Conservation (phyloP, 2,888 invertebrate species). For the Clanis bilineata region DNA sequence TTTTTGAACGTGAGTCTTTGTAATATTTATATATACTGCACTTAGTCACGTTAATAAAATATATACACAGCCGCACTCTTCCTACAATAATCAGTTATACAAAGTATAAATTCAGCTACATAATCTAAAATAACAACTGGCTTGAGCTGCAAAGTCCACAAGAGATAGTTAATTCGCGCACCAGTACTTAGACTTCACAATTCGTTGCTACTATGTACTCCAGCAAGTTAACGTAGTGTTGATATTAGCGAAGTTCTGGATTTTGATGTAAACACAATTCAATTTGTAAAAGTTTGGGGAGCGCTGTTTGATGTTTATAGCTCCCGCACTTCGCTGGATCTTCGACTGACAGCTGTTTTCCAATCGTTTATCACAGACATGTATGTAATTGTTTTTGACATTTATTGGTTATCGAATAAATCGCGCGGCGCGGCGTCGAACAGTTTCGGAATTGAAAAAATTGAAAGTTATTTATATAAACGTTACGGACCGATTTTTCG, state of each 20-base stretch:
- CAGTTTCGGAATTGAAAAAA: too few relatives aligned
- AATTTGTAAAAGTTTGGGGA: slow-evolving; percentile 4
- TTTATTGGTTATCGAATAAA: too few relatives aligned
- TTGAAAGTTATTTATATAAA: too few relatives aligned
- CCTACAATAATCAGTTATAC: background rate
- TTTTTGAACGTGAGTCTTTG: too few relatives aligned
- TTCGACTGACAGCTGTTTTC: background rate
- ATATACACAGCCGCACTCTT: too few relatives aligned
- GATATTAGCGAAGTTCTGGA: background rate
- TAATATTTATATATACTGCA: too few relatives aligned
- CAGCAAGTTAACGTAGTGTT: background rate
- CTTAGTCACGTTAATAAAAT: too few relatives aligned
- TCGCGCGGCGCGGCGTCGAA: too few relatives aligned
- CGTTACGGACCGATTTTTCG: too few relatives aligned
- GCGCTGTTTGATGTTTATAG: background rate
- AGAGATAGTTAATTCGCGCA: background rate
- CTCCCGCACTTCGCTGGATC: background rate
- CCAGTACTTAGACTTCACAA: background rate
- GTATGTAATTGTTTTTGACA: too few relatives aligned
- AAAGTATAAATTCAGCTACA: background rate
- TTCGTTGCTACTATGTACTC: background rate
- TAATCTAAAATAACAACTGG: too few relatives aligned
- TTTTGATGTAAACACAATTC: slow-evolving; percentile 8
- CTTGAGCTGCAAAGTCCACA: too few relatives aligned
- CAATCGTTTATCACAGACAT: background rate